Conservation (phyloP, 2,797 vertebrate genomes). For the Crenichthys baileyi region DNA sequence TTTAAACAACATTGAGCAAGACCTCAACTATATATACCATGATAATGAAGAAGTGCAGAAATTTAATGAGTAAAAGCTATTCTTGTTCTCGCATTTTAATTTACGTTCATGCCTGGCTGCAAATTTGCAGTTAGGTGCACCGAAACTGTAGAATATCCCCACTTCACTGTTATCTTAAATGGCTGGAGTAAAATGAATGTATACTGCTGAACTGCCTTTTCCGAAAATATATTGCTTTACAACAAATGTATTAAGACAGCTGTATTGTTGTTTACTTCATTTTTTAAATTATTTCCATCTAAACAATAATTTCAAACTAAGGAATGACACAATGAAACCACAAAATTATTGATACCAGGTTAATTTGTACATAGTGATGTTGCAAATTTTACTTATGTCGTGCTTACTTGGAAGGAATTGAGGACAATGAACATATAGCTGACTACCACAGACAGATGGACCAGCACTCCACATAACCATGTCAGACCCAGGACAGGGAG, state of each 20-base stretch:
- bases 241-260: background rate
- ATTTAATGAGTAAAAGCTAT: background rate
- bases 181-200: background rate
- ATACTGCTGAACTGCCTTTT: background rate
- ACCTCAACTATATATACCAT: background rate
- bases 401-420: conserved; percentile 91
- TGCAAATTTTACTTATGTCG: background rate
- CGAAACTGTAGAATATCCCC: no score
- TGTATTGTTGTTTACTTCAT: background rate
- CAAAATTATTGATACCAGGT: background rate
- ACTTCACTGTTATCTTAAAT: background rate
- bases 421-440: conserved; percentile 88
- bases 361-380: background rate
- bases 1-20: background rate
- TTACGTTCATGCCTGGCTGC: background rate
- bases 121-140: no score
- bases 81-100: no score
- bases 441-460: conserved; percentile 86
- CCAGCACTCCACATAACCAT: conserved; percentile 91
- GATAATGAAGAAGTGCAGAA: background rate
- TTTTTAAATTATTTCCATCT: background rate
- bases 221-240: background rate
- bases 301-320: background rate
- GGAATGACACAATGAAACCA: background rate
- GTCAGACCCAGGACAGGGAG: conserved; percentile 91